Evolutionary conservation across 2,797 vertebrate species (phyloP).

Genomic region (Epinephelus malabaricus): DNA sequence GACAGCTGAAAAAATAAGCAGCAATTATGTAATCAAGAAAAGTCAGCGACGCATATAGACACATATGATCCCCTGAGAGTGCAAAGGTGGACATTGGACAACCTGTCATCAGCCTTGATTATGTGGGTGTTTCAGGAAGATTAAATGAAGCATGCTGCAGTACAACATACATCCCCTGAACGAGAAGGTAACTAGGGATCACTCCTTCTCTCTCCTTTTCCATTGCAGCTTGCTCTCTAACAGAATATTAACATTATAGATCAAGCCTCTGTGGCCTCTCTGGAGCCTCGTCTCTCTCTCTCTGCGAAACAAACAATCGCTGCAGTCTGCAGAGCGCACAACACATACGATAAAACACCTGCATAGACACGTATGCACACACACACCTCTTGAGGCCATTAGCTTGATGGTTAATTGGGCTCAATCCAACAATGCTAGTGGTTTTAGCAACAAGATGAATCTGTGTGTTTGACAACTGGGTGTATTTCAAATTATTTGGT

Average conservation of each 20-base stretch:
- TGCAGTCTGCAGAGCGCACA: conserved; percentile 9
- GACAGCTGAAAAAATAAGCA: conserved; percentile 11
- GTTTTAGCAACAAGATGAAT: neutral
- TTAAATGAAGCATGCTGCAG: conserved; percentile 17
- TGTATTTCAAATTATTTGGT: neutral
- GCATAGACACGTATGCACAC: neutral
- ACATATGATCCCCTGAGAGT: neutral
- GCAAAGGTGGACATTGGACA: conserved; percentile 3
- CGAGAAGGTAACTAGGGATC: conserved; percentile 12
- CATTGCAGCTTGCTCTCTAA: conserved; percentile 8
- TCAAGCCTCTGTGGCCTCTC: conserved; percentile 47
- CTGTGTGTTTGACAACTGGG: neutral
- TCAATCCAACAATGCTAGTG: conserved; percentile 9
- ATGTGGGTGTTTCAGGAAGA: conserved; percentile 21
- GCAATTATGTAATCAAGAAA: conserved; percentile 23
- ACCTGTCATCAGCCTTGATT: conserved; percentile 20
- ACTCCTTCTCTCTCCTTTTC: neutral
- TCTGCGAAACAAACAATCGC: conserved; percentile 61
- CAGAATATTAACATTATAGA: conserved; percentile 60
- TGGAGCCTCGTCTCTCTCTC: conserved; percentile 35
- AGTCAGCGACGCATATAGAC: neutral
- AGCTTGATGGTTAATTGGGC: conserved; percentile 30
- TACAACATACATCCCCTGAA: conserved; percentile 14
- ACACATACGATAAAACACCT: conserved; percentile 11
- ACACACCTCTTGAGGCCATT: conserved; percentile 17